These are phyloP conservation scores for Cynopterus sphinx DNA, from an alignment of 2,797 vertebrate species.

Conservation along the genomic window DNA sequence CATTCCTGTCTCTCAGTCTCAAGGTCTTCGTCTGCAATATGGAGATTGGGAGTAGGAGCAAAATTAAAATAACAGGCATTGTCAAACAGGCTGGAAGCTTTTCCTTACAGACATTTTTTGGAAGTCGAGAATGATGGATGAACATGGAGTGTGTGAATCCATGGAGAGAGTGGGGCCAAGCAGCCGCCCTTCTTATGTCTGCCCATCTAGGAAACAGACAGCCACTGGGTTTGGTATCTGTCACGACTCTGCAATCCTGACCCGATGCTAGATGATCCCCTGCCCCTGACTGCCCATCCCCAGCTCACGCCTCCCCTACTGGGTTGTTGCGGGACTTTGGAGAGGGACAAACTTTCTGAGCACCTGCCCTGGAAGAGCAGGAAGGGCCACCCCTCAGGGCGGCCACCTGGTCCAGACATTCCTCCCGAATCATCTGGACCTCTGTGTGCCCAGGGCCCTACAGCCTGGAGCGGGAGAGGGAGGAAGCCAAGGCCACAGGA, in stretches of 20 bases:
- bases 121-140: background rate
- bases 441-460: background rate
- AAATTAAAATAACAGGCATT: background rate
- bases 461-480: accelerated
- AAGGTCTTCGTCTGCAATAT: background rate
- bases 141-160: too few relatives aligned
- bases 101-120: background rate
- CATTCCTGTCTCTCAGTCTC: background rate
- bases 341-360: background rate
- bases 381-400: background rate
- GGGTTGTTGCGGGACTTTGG: background rate
- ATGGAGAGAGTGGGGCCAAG: too few relatives aligned
- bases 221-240: background rate
- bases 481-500: background rate
- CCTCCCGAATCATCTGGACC: background rate
- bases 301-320: background rate
- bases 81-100: background rate
- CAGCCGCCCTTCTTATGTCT: too few relatives aligned
- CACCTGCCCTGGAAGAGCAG: background rate
- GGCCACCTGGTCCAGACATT: background rate
- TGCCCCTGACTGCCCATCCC: background rate
- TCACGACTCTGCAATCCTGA: background rate
- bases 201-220: background rate
- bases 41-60: background rate
- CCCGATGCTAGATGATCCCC: too few relatives aligned